phyloP scores from a whole-genome alignment of 2,888 invertebrate genomes.

The Elysia crispata region DNA sequence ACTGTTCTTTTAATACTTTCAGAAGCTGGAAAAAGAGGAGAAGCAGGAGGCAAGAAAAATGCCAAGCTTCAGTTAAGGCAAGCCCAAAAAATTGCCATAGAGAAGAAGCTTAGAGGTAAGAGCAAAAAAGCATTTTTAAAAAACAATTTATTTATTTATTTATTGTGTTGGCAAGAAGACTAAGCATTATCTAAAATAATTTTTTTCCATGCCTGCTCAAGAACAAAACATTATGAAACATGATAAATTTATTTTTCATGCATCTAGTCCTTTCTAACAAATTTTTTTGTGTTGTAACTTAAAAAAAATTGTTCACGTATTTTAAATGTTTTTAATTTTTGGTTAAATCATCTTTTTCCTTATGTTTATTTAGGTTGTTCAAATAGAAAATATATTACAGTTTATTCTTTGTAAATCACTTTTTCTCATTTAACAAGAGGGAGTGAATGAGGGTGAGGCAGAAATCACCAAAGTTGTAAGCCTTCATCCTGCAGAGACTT shows the following conservation, averaged over 20 bases:
- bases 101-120: slow-evolving; percentile 55
- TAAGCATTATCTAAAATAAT: too few species aligned
- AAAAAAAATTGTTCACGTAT: too few species aligned
- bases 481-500: slow-evolving; percentile 85
- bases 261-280: too few species aligned
- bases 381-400: neutral
- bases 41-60: slow-evolving; percentile 64
- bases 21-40: slow-evolving; percentile 14
- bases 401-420: neutral
- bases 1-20: neutral
- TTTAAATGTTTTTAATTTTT: slow-evolving; percentile 5
- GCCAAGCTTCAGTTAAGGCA: slow-evolving; percentile 77
- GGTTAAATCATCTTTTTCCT: too few species aligned
- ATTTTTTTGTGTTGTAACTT: too few species aligned
- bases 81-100: slow-evolving; percentile 56
- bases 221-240: too few species aligned
- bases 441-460: slow-evolving; percentile 80
- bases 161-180: too few species aligned
- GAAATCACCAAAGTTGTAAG: slow-evolving; percentile 85
- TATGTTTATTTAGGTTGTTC: neutral
- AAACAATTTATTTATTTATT: neutral
- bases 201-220: too few species aligned
- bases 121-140: neutral
- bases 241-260: too few species aligned
- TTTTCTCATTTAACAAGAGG: slow-evolving; percentile 50